These are phyloP conservation scores for Formica selysi DNA, from an alignment of 1,140 invertebrate species.

Conservation along the genomic window DNA sequence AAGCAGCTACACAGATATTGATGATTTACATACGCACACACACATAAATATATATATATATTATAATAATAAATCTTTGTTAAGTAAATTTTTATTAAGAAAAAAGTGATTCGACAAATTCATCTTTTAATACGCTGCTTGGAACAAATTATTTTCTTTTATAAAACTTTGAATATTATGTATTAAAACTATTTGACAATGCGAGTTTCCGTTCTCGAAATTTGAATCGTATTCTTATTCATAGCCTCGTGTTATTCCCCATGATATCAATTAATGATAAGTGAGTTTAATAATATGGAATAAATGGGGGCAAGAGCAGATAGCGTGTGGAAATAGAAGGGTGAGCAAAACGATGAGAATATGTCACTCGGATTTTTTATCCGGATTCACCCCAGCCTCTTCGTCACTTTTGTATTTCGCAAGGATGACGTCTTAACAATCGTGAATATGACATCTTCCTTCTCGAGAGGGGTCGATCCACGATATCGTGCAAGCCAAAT, in stretches of 20 bases:
- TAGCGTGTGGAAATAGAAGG: constrained; percentile 38
- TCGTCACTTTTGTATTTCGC: constrained; percentile 71
- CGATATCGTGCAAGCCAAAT: constrained; percentile 64
- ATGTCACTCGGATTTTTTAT: constrained; percentile 50
- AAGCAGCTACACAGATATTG: no score
- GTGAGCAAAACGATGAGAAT: constrained; percentile 41
- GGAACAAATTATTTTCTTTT: no score
- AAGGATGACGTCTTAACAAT: constrained; percentile 81
- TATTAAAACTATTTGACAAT: no score
- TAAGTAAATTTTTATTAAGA: no score
- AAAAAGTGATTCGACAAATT: no score
- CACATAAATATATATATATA: no score
- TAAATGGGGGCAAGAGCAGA: constrained; percentile 66
- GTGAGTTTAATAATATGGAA: constrained; percentile 80
- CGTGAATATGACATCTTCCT: constrained; percentile 78
- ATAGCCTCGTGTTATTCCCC: not conserved
- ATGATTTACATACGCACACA: no score
- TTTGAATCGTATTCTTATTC: constrained; percentile 5
- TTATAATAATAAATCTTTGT: no score
- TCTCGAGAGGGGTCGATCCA: constrained; percentile 72
- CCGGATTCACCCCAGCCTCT: constrained; percentile 49
- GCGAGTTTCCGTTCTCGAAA: not conserved
- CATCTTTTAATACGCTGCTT: no score
- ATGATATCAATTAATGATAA: constrained; percentile 74
- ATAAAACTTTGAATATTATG: no score